Base-by-base conservation (phyloP, 2,888 invertebrate species). In the Tetragnatha montana region DNA sequence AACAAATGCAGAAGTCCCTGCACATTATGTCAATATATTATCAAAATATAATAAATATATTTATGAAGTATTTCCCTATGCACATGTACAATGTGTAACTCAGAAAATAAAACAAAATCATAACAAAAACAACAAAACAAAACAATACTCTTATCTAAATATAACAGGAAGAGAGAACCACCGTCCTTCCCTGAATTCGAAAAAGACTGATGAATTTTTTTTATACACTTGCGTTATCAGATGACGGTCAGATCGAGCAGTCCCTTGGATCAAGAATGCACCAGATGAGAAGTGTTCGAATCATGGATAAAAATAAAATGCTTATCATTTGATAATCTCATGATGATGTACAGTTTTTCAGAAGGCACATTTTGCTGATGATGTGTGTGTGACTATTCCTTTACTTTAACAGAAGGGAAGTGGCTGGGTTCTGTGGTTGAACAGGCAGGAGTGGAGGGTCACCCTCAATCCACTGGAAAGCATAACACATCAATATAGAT, bases 401-500 rank as follows among this genome's bases (percentile, higher is more conserved):
- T 82, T 73, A 50, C 22, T 71, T 82, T 73, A 49, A 82, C 68
- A 91, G 80, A 69, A 89, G 81, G 35, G 91, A 88, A 49, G 91
- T 89, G 51, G 89, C 76, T 19, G 89, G 89, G 19, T 87, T 73
- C 69, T 87, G 90, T 19, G 85, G 79, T 68, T 88, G 91, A 10
- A 82, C 84, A 21, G 91, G 91, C 51, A 91, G 49, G n/a, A 81
- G 79, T 50, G 91, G 91, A 78, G 91, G 91, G 68, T 91, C 91
- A 68, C 91, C 91, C 76, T 91, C 91, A 71, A 91, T 83, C 91
- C 91, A 91, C 89, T 91, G 86, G 22, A 50, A 88, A 51, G 60
- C 60, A 60, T 60, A 60, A 17, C 60, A 60, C 12, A 17, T 12
- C 60, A 60, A 17, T 8, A 10, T 60, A 60, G 60, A 60, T 60